Conservation (phyloP, 2,113 vertebrate species). For the Patagioenas fasciata region DNA sequence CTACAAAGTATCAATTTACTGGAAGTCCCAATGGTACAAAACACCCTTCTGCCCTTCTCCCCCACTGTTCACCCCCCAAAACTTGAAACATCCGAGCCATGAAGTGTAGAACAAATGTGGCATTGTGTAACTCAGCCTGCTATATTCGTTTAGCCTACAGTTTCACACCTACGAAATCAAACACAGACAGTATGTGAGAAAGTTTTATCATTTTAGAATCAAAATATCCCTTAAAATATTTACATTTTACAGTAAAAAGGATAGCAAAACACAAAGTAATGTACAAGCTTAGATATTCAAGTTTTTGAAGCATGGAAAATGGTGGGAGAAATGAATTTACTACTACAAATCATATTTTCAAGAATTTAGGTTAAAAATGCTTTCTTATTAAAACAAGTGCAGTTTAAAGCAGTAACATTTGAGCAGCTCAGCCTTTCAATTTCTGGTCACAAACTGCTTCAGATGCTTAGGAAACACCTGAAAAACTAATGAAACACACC, state of each 20-base stretch:
- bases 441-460: constrained; percentile 69
- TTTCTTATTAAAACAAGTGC: constrained; percentile 68
- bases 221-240: constrained; percentile 91
- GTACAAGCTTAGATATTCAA: constrained; percentile 87
- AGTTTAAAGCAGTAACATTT: constrained; percentile 70
- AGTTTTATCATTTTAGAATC: constrained; percentile 85
- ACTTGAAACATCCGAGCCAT: neutral
- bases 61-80: neutral
- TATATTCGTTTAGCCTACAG: constrained; percentile 11
- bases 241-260: constrained; percentile 90
- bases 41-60: neutral
- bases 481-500: constrained; percentile 44
- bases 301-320: constrained; percentile 79
- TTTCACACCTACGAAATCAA: constrained; percentile 74
- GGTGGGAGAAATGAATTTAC: constrained; percentile 66
- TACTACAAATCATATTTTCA: constrained; percentile 71
- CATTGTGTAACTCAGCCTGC: constrained; percentile 32
- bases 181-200: constrained; percentile 82
- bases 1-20: neutral
- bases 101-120: neutral
- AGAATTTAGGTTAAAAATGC: constrained; percentile 63
- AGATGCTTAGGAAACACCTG: constrained; percentile 66
- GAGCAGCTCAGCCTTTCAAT: constrained; percentile 62
- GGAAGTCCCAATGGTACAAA: neutral
- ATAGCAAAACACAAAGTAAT: constrained; percentile 87